Percentiles rank a stretch among this genome's conserved stretches.
Conservation (phyloP, 2,888 invertebrate genomes). For the Phengaris arion region DNA sequence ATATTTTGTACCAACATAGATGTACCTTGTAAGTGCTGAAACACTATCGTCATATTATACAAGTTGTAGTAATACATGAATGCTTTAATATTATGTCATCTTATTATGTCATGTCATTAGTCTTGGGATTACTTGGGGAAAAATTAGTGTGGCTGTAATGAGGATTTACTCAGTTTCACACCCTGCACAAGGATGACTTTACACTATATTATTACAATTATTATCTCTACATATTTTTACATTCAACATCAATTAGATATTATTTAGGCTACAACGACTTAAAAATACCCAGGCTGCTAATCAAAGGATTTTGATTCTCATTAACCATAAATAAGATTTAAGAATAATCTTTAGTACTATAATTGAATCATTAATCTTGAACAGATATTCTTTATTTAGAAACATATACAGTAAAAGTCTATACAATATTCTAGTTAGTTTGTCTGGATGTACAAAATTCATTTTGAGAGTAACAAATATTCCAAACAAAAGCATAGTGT, state of each 20-base stretch:
- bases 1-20: too few species aligned
- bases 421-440: background rate
- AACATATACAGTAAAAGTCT: background rate
- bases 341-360: background rate
- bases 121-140: background rate
- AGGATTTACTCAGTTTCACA: conserved; percentile 2
- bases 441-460: background rate
- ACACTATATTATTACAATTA: conserved; percentile 6
- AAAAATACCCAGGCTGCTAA: conserved; percentile 11
- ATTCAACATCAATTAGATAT: conserved; percentile 26
- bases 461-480: background rate
- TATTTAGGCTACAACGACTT: conserved; percentile 24
- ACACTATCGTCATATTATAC: too few species aligned
- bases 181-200: conserved; percentile 17
- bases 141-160: background rate
- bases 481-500: background rate
- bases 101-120: background rate
- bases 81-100: background rate
- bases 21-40: too few species aligned
- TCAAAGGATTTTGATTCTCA: background rate
- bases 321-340: background rate
- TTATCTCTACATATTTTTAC: background rate
- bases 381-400: background rate
- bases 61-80: too few species aligned
- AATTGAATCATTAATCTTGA: background rate